These are phyloP conservation scores for Neoitamus cyanurus DNA, from an alignment of 2,888 invertebrate genomes.

Conservation along the genomic window DNA sequence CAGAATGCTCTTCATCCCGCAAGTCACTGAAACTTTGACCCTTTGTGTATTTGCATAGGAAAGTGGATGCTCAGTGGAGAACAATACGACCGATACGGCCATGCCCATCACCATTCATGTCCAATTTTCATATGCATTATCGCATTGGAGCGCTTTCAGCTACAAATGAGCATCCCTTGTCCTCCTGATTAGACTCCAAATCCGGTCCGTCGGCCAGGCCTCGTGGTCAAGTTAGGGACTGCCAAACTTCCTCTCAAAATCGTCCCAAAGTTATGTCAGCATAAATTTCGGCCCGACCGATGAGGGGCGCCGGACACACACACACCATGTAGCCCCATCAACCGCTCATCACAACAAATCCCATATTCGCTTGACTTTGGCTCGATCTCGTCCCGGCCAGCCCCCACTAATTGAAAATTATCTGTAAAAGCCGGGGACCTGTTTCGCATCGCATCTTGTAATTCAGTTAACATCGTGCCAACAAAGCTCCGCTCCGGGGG, in stretches of 20 bases:
- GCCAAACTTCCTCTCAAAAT: neutral
- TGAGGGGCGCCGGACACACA: neutral
- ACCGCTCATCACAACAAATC: neutral
- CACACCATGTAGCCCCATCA: neutral
- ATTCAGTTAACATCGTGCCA: constrained; percentile 18
- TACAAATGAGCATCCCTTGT: neutral
- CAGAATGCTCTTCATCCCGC: neutral
- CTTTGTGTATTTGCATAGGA: neutral
- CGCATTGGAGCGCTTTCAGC: neutral
- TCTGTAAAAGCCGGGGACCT: neutral
- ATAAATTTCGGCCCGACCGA: neutral
- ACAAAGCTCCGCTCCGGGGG: neutral
- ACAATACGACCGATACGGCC: neutral
- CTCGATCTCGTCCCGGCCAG: neutral
- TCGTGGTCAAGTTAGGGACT: neutral
- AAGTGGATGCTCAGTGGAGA: neutral
- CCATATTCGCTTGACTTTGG: neutral
- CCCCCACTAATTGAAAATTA: constrained; percentile 30
- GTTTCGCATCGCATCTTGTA: neutral
- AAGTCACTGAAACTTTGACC: neutral
- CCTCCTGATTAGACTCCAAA: neutral
- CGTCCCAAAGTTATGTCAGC: neutral
- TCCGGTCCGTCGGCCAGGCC: neutral
- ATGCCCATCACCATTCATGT: neutral
- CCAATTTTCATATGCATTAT: constrained; percentile 12